Conservation (phyloP, 2,888 invertebrate species). For the Blomia tropicalis region DNA sequence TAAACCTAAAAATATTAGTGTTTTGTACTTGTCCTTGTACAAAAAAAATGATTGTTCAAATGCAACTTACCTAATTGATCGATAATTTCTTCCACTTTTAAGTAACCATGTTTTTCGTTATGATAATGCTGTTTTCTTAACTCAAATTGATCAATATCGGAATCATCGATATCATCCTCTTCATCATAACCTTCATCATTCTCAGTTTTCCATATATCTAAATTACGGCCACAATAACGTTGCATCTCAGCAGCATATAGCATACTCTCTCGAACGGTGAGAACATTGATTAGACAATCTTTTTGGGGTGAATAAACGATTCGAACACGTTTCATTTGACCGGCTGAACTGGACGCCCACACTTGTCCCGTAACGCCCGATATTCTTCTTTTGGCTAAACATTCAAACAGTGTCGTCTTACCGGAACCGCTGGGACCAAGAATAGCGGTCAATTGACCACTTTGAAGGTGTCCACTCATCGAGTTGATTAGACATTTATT, state of each 20-base stretch:
- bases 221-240: neutral
- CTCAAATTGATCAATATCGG: no score
- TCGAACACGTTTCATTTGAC: neutral
- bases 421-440: constrained; percentile 14
- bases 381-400: constrained; percentile 1
- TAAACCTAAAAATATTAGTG: no score
- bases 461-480: constrained; percentile 11
- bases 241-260: constrained; percentile 11
- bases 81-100: constrained; percentile 11
- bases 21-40: no score
- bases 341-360: constrained; percentile 8
- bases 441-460: constrained; percentile 6
- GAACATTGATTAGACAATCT: constrained; percentile 1
- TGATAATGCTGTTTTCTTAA: no score
- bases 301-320: constrained; percentile 12
- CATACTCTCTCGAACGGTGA: neutral
- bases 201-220: neutral
- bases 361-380: neutral
- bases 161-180: no score
- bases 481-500: constrained; percentile 1
- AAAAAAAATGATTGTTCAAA: no score
- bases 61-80: no score
- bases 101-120: neutral
- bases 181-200: neutral
- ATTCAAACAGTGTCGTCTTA: constrained; percentile 9